Evolutionary conservation across 30 jellyfish, hydroid and myxozoan species (phyloP), one percentile per base, ranked within the genome.

Genomic region (Sanderia malayensis): DNA sequence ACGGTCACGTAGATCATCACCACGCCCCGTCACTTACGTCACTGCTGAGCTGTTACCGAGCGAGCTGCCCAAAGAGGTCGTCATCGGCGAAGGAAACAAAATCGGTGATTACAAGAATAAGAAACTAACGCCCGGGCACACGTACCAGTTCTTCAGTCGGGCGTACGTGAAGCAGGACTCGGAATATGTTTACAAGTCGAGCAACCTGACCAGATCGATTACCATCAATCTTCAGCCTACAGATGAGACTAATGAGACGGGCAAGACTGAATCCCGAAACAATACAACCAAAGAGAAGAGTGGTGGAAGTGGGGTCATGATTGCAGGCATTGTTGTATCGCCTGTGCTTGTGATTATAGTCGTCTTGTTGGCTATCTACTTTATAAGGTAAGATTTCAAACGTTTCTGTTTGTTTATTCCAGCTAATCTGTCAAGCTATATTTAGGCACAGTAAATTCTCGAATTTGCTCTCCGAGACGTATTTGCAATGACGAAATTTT

Each of bases 71-170:
- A 72, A 45, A 13, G 44, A 18, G 4, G 55, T 84, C 32, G 22
- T 71, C 1, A 72, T 92, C 71, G 99, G 99, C 6, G 88, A 69
- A 34, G 96, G 96, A 15, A 76, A 59, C 22, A 46, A 58, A 44
- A 30, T 49, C 24, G 83, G 76, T 0, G 79, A 85, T 20, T 71
- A 53, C 58, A 58, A 15, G 24, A 92, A 92, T 72, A 79, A 61
- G 60, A 44, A 46, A 59, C 86, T 91, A 2, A 44, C 10, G 0
- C 73, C 61, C 25, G 92, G 92, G 1, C 84, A 77, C 45, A 59
- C 84, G 15, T 92, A 92, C 69, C 60, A 70, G 20, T 61, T 85
- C 26, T 92, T 84, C 63, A 24, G 81, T 8, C 53, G 94, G 0
- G 91, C 92, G 0, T 79, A 33, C 55, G 96, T 77, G 21, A 65